phyloP scores from a whole-genome alignment of 2,113 vertebrate genomes.

The Arizona elegans region DNA sequence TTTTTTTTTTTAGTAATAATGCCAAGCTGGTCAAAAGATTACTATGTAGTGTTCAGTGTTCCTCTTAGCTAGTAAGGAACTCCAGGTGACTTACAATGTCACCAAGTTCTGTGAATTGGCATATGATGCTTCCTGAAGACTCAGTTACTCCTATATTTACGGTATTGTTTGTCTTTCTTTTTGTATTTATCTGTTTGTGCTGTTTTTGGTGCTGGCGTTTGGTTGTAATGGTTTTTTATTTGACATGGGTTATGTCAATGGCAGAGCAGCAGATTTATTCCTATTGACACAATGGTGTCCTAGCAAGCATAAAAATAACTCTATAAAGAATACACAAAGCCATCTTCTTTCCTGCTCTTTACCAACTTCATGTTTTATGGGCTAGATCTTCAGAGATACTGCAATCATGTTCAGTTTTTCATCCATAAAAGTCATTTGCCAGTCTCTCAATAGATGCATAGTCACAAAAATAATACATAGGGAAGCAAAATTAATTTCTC shows the following conservation, averaged over 20 bases:
- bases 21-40: background rate
- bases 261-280: background rate
- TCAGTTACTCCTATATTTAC: background rate
- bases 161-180: background rate
- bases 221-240: background rate
- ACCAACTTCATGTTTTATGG: background rate
- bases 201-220: background rate
- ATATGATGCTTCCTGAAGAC: background rate
- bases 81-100: background rate
- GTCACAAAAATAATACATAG: background rate
- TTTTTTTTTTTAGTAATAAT: background rate
- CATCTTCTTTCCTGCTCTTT: background rate
- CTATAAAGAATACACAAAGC: background rate
- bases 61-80: background rate
- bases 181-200: background rate
- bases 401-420: background rate
- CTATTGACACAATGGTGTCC: background rate
- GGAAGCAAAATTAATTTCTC: background rate
- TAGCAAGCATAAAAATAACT: background rate
- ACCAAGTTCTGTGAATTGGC: background rate
- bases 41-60: background rate
- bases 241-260: background rate
- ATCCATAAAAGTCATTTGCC: background rate
- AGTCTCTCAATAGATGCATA: background rate
- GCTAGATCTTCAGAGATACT: background rate